These are phyloP conservation scores for Herpetotheres cachinnans DNA, from an alignment of 2,113 vertebrate species.

Conservation along the genomic window DNA sequence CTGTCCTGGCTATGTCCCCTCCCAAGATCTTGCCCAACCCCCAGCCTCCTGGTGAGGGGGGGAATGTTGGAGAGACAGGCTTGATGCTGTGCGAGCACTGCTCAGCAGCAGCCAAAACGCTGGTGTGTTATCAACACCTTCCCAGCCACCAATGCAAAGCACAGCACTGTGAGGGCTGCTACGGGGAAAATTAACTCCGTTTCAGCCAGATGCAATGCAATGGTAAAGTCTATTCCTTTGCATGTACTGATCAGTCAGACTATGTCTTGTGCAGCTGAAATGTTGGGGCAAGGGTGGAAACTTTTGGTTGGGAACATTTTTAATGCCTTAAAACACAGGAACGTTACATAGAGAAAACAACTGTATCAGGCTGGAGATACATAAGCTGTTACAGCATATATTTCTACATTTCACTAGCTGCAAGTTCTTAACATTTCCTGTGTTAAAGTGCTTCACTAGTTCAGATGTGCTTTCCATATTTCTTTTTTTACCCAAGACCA, in stretches of 20 bases:
- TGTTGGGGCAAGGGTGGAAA: neutral
- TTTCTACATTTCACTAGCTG: neutral
- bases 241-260: fast-evolving
- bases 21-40: neutral
- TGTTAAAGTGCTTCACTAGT: neutral
- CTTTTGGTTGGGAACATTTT: neutral
- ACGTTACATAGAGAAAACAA: neutral
- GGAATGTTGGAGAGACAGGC: too few species aligned
- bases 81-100: neutral
- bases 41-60: neutral
- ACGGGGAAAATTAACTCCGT: neutral
- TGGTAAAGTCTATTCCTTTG: fast-evolving
- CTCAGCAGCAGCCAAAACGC: neutral
- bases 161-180: neutral
- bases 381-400: neutral
- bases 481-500: neutral
- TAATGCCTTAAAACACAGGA: neutral
- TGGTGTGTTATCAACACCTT: neutral
- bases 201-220: neutral
- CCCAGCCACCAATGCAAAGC: too few species aligned
- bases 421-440: neutral
- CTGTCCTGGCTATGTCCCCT: neutral
- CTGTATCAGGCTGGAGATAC: neutral
- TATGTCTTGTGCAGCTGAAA: neutral
- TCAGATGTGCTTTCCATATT: neutral